Percentiles rank a stretch among this genome's conserved stretches.
Evolutionary conservation across 2,888 invertebrate species (phyloP).

Genomic region (Drosophila borborema): DNA sequence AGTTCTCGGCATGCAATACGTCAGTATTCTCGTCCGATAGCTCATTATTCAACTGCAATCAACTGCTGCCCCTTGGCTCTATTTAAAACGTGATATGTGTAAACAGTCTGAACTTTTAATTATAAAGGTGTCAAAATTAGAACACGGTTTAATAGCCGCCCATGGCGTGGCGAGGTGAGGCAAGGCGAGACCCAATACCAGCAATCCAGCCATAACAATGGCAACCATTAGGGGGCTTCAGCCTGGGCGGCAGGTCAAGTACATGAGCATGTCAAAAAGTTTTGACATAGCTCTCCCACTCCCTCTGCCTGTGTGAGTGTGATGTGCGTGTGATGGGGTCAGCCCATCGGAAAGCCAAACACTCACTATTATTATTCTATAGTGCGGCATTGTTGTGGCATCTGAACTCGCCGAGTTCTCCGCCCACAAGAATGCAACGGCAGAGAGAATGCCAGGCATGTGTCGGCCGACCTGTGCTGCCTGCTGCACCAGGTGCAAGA

Average conservation of each 20-base stretch:
- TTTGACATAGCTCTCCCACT: constrained; percentile 52
- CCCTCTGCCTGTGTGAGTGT: background rate
- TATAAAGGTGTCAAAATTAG: constrained; percentile 50
- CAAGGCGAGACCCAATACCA: background rate
- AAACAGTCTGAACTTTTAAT: constrained; percentile 43
- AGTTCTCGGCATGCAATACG: background rate
- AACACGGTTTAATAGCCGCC: constrained; percentile 40
- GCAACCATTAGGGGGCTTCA: constrained; percentile 23
- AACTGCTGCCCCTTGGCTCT: background rate
- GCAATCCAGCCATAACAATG: constrained; percentile 10
- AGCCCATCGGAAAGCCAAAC: constrained; percentile 22
- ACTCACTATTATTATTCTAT: constrained; percentile 46
- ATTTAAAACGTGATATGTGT: background rate
- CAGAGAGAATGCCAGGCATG: constrained; percentile 54
- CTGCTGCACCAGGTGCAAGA: constrained; percentile 26
- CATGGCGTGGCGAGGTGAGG: no score
- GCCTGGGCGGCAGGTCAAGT: constrained; percentile 65
- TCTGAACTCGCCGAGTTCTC: constrained; percentile 17
- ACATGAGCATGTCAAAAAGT: constrained; percentile 72
- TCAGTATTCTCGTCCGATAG: background rate
- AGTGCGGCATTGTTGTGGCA: constrained; percentile 61
- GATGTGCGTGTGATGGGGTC: constrained; percentile 42
- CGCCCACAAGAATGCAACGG: constrained; percentile 52
- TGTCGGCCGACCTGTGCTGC: constrained; percentile 33
- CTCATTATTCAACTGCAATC: background rate